Conservation (phyloP, 2,888 invertebrate species). For the Megastigmus dorsalis region DNA sequence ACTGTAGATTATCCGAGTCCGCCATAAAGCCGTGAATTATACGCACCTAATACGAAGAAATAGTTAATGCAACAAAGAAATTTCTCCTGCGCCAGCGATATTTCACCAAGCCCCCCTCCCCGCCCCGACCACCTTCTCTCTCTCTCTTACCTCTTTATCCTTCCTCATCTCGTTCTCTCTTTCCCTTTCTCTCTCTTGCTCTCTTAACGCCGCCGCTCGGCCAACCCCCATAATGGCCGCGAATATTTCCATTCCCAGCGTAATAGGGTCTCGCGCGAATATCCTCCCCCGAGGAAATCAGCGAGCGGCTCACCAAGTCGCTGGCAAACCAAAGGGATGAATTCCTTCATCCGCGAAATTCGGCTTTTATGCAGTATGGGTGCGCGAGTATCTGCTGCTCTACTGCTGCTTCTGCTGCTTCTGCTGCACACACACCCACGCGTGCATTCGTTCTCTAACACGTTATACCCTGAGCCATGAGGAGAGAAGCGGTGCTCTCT, state of each 20-base stretch:
- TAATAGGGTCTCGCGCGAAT: conserved; percentile 55
- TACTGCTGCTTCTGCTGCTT: conserved; percentile 2
- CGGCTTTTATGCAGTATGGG: conserved; percentile 33
- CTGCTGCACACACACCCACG: background rate
- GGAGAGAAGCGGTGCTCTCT: background rate
- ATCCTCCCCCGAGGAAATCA: conserved; percentile 67
- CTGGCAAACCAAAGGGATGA: conserved; percentile 44
- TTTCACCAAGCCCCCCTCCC: background rate
- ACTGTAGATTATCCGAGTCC: background rate
- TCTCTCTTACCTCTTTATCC: background rate
- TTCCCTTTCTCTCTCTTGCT: background rate
- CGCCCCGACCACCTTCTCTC: background rate
- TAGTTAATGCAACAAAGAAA: conserved; percentile 26
- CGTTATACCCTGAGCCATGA: background rate
- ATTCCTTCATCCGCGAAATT: conserved; percentile 54
- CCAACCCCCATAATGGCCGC: conserved; percentile 45
- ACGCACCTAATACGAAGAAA: background rate
- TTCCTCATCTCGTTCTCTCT: background rate
- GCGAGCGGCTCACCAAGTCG: conserved; percentile 51
- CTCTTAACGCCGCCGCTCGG: conserved; percentile 17
- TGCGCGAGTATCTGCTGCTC: background rate
- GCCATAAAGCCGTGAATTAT: conserved; percentile 13
- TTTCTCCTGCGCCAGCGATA: background rate
- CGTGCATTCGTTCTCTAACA: background rate
- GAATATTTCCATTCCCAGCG: conserved; percentile 53